These are phyloP conservation scores for Mus minutoides DNA, from an alignment of 2,797 vertebrate species.

Conservation along the genomic window DNA sequence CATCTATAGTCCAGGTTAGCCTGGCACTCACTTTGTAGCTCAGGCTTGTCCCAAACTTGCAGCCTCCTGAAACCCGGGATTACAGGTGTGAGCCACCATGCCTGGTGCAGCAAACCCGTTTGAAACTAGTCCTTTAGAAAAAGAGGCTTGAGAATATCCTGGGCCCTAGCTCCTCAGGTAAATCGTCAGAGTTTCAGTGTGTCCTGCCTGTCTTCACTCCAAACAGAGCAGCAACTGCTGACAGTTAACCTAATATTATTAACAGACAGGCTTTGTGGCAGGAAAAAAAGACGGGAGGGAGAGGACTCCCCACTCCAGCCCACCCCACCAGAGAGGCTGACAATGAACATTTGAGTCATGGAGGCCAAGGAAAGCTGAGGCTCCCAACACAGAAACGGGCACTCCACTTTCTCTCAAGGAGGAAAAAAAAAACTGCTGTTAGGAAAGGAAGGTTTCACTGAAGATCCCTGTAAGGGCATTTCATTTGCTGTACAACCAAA, in stretches of 20 bases:
- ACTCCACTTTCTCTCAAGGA: neutral
- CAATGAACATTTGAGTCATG: neutral
- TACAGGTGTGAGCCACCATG: neutral
- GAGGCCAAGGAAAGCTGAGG: neutral
- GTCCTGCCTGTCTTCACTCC: neutral
- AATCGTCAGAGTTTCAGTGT: neutral
- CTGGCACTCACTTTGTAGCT: neutral
- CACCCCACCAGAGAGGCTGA: neutral
- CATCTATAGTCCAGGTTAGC: neutral
- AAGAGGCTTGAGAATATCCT: neutral
- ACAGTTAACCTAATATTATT: neutral
- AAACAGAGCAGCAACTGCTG: neutral
- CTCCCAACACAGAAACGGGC: neutral
- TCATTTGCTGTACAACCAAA: neutral
- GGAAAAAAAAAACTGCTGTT: neutral
- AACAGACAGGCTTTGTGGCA: neutral
- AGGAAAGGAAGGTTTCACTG: neutral
- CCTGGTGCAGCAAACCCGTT: neutral
- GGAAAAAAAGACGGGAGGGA: neutral
- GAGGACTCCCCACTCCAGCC: neutral
- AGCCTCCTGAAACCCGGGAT: neutral
- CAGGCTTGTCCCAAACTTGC: neutral
- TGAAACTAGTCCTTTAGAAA: conserved; percentile 3
- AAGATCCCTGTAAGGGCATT: neutral
- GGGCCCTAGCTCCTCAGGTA: neutral